phyloP scores from a whole-genome alignment of 2,113 vertebrate species.

The Corynorhinus townsendii region DNA sequence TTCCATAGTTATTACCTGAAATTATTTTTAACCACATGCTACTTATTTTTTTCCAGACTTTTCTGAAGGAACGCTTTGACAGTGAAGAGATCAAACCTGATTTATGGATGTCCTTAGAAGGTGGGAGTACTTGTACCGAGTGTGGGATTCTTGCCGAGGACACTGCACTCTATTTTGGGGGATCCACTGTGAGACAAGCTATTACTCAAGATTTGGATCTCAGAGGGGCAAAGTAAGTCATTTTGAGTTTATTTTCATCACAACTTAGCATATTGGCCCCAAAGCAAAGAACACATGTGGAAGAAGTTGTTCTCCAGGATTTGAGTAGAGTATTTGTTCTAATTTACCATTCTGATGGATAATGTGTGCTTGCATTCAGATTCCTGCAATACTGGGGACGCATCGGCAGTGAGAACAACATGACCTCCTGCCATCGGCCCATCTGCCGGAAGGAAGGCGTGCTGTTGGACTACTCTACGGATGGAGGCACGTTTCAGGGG shows the following conservation, averaged over 20 bases:
- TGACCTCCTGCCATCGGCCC: slow-evolving; percentile 94
- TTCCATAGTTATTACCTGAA: not conserved
- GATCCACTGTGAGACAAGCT: slow-evolving; percentile 92
- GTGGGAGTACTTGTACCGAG: slow-evolving; percentile 92
- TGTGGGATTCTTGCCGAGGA: slow-evolving; percentile 95
- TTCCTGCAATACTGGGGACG: slow-evolving; percentile 99
- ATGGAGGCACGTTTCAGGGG: slow-evolving; percentile 87
- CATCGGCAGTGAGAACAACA: slow-evolving; percentile 97
- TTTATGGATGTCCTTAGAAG: slow-evolving; percentile 95
- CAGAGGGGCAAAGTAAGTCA: slow-evolving; percentile 93
- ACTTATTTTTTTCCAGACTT: slow-evolving; percentile 81
- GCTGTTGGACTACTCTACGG: slow-evolving; percentile 92
- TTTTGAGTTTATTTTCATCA: not conserved
- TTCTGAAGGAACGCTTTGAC: slow-evolving; percentile 97
- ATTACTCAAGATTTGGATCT: slow-evolving; percentile 95
- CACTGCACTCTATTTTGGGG: slow-evolving; percentile 93
- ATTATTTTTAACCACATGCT: slow-evolving; percentile 17
- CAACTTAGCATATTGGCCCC: not conserved
- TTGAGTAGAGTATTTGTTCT: not conserved
- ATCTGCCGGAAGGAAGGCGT: slow-evolving; percentile 97
- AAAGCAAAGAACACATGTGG: not conserved
- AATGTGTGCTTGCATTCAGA: slow-evolving; percentile 75
- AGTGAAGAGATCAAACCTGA: slow-evolving; percentile 91
- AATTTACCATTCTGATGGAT: not conserved
- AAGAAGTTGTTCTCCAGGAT: not conserved